Evolutionary conservation across 2,113 vertebrate genomes (phyloP).

Genomic region (Caracal caracal): DNA sequence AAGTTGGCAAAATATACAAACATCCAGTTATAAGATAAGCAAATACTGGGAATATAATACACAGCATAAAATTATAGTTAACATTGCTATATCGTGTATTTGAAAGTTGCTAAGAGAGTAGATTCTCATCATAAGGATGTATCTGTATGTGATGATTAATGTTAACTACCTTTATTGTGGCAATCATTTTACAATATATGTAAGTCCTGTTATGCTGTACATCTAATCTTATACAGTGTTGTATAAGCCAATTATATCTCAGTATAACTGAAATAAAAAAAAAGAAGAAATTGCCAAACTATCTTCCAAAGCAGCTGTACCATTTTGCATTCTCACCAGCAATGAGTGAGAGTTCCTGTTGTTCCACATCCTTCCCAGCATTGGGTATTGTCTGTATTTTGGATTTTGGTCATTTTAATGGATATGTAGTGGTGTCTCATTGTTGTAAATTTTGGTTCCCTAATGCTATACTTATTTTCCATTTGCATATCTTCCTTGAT

Average conservation of each 20-base stretch:
- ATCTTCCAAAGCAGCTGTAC: not conserved
- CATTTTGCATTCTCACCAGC: not conserved
- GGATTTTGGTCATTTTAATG: not conserved
- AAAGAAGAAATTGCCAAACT: not conserved
- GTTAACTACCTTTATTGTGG: not conserved
- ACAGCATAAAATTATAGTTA: not conserved
- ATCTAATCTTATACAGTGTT: not conserved
- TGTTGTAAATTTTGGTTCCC: not conserved
- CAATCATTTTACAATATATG: not conserved
- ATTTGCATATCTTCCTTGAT: not conserved
- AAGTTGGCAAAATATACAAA: not conserved
- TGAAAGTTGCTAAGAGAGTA: not conserved
- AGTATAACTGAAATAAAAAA: not conserved
- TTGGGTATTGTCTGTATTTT: not conserved
- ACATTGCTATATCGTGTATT: not conserved
- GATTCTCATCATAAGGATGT: not conserved
- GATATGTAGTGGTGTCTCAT: not conserved
- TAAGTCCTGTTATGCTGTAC: not conserved
- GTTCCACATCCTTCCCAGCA: no score
- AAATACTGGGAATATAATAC: not conserved
- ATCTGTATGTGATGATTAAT: not conserved
- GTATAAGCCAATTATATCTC: not conserved
- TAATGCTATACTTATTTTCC: not conserved
- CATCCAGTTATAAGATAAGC: not conserved
- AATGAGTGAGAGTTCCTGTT: not conserved